A percentile compares a stretch with the other conserved stretches of the same genome.
Conservation (phyloP, 2,113 vertebrate genomes). For the Gambusia affinis region DNA sequence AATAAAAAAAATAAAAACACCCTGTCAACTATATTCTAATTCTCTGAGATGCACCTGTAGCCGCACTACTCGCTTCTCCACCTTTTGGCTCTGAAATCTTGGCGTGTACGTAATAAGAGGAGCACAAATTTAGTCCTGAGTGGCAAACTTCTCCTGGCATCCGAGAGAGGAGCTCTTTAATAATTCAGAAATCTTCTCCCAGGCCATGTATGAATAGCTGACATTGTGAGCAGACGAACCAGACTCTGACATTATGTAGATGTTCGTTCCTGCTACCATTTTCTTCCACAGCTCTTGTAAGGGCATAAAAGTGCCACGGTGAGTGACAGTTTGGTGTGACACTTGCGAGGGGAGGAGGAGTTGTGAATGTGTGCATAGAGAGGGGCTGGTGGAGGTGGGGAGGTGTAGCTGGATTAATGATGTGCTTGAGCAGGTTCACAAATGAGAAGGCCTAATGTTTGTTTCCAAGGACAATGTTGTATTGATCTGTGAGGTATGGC, state of each 20-base stretch:
- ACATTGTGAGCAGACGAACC: slow-evolving; percentile 68
- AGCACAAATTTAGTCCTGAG: slow-evolving; percentile 58
- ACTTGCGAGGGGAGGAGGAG: slow-evolving; percentile 54
- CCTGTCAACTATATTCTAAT: neutral
- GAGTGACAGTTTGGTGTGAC: slow-evolving; percentile 78
- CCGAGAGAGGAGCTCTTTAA: slow-evolving; percentile 56
- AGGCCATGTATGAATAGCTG: slow-evolving; percentile 67
- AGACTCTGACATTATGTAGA: slow-evolving; percentile 76
- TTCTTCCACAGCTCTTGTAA: slow-evolving; percentile 56
- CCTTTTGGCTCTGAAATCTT: slow-evolving; percentile 34
- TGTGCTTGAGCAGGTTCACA: slow-evolving; percentile 79
- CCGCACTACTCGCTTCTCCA: slow-evolving; percentile 13
- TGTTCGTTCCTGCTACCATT: slow-evolving; percentile 67
- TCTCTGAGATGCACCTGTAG: neutral
- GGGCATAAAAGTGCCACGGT: slow-evolving; percentile 44
- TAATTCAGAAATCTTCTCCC: slow-evolving; percentile 72
- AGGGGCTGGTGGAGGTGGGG: slow-evolving; percentile 22
- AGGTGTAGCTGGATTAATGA: slow-evolving; percentile 77
- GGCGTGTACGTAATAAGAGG: slow-evolving; percentile 51
- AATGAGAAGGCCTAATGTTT: slow-evolving; percentile 76
- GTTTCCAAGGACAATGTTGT: slow-evolving; percentile 79
- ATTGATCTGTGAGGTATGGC: slow-evolving; percentile 74
- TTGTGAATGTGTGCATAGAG: slow-evolving; percentile 19
- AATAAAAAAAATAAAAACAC: neutral
- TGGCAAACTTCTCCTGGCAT: slow-evolving; percentile 56